Percentiles rank a stretch among this genome's conserved stretches.
Conservation (phyloP, 1,140 invertebrate genomes). For the Meloidogyne exigua region DNA sequence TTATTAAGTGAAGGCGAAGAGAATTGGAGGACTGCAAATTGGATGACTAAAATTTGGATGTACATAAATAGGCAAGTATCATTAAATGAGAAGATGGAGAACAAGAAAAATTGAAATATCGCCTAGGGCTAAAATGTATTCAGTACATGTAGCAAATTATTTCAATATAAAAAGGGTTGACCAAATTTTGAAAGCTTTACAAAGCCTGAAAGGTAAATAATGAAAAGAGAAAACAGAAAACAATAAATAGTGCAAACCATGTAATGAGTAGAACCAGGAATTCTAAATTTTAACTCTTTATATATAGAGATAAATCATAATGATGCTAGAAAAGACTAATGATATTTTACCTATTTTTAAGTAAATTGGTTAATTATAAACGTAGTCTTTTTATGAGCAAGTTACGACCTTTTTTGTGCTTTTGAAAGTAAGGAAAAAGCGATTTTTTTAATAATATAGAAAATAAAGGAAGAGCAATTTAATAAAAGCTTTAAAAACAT, state of each 20-base stretch:
- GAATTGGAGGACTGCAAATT: not conserved
- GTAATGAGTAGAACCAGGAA: too few relatives aligned
- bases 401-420: too few relatives aligned
- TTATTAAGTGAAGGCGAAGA: not conserved
- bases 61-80: not conserved
- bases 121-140: not conserved
- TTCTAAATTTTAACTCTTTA: too few relatives aligned
- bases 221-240: too few relatives aligned
- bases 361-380: too few relatives aligned
- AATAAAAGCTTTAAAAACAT: not conserved
- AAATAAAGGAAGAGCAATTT: not conserved
- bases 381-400: too few relatives aligned
- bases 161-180: not conserved
- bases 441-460: too few relatives aligned
- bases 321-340: too few relatives aligned
- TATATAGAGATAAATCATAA: too few relatives aligned
- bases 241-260: too few relatives aligned
- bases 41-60: slow-evolving; percentile 4
- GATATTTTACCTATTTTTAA: too few relatives aligned
- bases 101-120: not conserved
- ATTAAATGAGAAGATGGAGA: not conserved
- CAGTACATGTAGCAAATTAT: not conserved
- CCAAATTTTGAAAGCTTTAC: not conserved
- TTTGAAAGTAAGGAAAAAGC: too few relatives aligned
- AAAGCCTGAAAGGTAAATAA: not conserved